phyloP scores from a whole-genome alignment of 2,113 vertebrate genomes.

The Orcinus orca region DNA sequence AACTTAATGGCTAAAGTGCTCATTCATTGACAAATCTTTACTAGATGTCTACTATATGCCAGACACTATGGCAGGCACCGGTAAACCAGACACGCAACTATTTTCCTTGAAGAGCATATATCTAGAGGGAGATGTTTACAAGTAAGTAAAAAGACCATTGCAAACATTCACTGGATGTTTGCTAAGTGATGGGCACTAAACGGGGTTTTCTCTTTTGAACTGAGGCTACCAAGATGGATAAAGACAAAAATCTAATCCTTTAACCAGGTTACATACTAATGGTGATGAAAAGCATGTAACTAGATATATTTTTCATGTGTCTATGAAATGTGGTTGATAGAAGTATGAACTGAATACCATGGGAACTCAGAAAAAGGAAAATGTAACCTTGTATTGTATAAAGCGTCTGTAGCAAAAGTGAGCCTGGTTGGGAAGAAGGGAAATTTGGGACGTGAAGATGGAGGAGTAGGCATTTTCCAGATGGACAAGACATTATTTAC shows the following conservation, averaged over 20 bases:
- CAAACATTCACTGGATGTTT: background rate
- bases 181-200: background rate
- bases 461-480: background rate
- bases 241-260: background rate
- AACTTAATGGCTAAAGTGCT: background rate
- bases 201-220: constrained; percentile 21
- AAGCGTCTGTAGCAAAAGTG: background rate
- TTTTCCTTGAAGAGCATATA: background rate
- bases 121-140: constrained; percentile 1
- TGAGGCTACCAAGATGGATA: background rate
- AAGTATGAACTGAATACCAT: background rate
- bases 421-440: background rate
- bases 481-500: background rate
- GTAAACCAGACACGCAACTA: background rate
- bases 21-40: background rate
- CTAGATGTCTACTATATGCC: background rate
- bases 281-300: background rate
- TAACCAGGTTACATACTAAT: background rate
- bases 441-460: background rate
- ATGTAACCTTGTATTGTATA: background rate
- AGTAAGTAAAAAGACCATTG: background rate
- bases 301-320: background rate
- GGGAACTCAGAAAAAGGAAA: background rate
- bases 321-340: background rate
- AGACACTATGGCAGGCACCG: background rate